These are phyloP conservation scores for Silurus glanis DNA, from an alignment of 2,113 vertebrate species.

Conservation along the genomic window DNA sequence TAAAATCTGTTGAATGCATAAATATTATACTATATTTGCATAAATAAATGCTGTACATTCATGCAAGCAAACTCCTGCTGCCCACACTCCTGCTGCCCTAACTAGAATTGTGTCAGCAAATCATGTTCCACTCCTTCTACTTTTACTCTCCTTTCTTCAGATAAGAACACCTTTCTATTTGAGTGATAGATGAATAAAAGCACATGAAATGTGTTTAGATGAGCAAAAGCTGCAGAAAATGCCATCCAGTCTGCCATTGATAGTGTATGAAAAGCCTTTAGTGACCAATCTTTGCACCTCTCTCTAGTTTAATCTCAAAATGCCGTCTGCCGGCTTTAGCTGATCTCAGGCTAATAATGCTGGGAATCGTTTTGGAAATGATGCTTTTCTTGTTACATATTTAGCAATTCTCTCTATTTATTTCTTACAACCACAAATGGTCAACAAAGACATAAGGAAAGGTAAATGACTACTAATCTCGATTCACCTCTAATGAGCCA, in stretches of 20 bases:
- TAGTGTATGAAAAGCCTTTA: not conserved
- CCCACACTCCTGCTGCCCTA: not conserved
- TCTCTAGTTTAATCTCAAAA: not conserved
- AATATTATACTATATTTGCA: no score
- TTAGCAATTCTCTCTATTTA: not conserved
- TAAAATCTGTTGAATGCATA: not conserved
- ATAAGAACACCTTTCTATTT: not conserved
- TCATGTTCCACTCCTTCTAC: not conserved
- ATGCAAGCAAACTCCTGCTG: not conserved
- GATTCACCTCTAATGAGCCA: not conserved
- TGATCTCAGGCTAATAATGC: not conserved
- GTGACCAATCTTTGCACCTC: not conserved
- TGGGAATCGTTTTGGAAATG: not conserved
- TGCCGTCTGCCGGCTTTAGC: not conserved
- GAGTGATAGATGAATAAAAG: not conserved
- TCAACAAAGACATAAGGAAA: no score
- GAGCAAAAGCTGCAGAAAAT: not conserved
- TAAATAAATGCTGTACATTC: not conserved
- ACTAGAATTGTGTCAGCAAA: not conserved
- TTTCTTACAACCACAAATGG: not conserved
- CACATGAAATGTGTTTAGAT: not conserved
- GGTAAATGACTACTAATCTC: not conserved
- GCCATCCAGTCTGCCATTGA: conserved; percentile 5
- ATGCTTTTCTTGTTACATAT: not conserved
- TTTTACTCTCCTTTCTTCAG: not conserved